Percentiles rank a stretch among this genome's conserved stretches.
Evolutionary conservation across 2,888 invertebrate species (phyloP).

Genomic region (Macropis europaea): DNA sequence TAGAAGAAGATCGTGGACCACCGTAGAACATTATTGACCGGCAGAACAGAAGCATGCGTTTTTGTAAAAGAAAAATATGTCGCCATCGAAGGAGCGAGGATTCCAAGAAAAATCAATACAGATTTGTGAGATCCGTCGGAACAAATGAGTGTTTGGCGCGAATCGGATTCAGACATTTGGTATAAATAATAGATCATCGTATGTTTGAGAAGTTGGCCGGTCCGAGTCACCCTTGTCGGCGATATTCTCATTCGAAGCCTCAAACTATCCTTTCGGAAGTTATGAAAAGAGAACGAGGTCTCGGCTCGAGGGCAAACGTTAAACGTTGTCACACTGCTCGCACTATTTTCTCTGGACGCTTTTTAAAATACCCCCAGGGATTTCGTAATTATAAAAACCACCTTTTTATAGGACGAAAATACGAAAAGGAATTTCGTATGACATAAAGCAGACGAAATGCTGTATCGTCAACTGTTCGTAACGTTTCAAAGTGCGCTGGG

Average conservation of each 20-base stretch:
- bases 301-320: conserved; percentile 27
- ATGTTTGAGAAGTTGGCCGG: background rate
- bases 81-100: too few relatives aligned
- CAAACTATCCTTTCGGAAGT: conserved; percentile 30
- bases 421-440: background rate
- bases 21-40: too few relatives aligned
- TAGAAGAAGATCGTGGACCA: too few relatives aligned
- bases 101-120: too few relatives aligned
- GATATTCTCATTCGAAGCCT: background rate
- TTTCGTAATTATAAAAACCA: background rate
- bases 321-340: conserved; percentile 18
- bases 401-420: background rate
- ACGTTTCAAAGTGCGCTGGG: background rate
- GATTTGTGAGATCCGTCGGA: too few relatives aligned
- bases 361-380: conserved; percentile 9
- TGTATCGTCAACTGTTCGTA: background rate
- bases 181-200: conserved; percentile 18
- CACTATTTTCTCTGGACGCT: background rate
- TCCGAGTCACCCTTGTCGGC: conserved; percentile 3
- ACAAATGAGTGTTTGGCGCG: background rate
- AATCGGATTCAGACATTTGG: background rate
- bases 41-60: too few relatives aligned
- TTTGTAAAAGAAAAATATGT: too few relatives aligned
- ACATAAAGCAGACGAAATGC: background rate
- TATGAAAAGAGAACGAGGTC: conserved; percentile 28